These are phyloP conservation scores for Azorinus chamasolen DNA, from an alignment of 2,888 invertebrate genomes.

Conservation along the genomic window DNA sequence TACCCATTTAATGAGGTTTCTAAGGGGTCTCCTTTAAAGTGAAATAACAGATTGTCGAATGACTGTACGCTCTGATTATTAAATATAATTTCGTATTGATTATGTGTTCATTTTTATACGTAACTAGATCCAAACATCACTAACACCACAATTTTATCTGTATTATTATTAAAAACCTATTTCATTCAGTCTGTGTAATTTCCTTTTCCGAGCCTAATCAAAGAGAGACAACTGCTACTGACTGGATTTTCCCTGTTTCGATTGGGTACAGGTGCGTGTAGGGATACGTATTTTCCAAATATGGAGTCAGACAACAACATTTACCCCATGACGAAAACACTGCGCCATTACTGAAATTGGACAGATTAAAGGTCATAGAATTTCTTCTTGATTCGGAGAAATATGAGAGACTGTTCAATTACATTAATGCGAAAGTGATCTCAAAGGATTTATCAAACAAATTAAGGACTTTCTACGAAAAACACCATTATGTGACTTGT, in stretches of 20 bases:
- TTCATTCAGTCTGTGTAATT: not conserved
- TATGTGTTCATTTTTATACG: too few species aligned
- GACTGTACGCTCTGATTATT: not conserved
- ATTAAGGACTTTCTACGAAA: conserved; percentile 39
- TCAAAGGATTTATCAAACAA: not conserved
- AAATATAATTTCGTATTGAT: too few species aligned
- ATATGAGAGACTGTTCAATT: conserved; percentile 1
- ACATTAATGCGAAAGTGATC: conserved; percentile 21
- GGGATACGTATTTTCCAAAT: conserved; percentile 77
- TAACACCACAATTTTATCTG: not conserved
- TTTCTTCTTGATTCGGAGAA: conserved; percentile 22
- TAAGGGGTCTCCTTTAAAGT: conserved; percentile 1
- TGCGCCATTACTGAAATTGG: conserved; percentile 76
- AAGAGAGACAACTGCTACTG: conserved; percentile 45
- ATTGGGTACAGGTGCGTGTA: conserved; percentile 56
- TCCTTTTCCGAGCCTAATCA: conserved; percentile 23
- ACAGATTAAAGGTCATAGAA: conserved; percentile 70
- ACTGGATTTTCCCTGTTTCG: conserved; percentile 28
- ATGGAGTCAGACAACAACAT: conserved; percentile 81
- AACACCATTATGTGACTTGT: conserved; percentile 35
- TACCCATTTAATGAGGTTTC: conserved; percentile 55
- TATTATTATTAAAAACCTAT: not conserved
- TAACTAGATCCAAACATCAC: not conserved
- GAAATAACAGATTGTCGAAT: not conserved
- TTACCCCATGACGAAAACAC: conserved; percentile 77